These are phyloP conservation scores for Caranx ignobilis DNA, from an alignment of 2,113 vertebrate genomes.

Conservation along the genomic window DNA sequence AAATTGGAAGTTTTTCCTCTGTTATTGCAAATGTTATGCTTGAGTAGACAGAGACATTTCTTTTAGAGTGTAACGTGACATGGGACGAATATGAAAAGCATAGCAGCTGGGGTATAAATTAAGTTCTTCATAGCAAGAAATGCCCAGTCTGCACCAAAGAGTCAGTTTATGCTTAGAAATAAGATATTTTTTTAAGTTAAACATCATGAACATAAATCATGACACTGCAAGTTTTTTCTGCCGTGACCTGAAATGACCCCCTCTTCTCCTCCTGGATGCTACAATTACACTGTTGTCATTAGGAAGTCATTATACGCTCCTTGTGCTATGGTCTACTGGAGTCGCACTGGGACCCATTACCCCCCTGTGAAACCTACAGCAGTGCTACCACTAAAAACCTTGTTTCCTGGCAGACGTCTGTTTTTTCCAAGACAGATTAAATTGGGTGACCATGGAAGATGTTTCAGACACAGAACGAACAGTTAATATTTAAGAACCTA, in stretches of 20 bases:
- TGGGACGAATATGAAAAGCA: background rate
- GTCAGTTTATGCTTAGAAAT: background rate
- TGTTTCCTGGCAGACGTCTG: background rate
- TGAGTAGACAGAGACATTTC: background rate
- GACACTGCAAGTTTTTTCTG: background rate
- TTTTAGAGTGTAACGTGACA: background rate
- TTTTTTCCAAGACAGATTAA: constrained; percentile 19
- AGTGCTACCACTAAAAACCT: constrained; percentile 6
- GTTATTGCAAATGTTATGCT: background rate
- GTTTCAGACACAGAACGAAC: background rate
- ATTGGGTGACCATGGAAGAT: background rate
- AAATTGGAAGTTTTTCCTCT: background rate
- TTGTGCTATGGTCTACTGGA: constrained; percentile 46
- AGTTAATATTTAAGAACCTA: background rate
- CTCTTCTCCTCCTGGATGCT: background rate
- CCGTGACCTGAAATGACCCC: constrained; percentile 13
- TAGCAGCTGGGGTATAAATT: background rate
- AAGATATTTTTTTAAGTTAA: background rate
- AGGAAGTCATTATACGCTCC: constrained; percentile 49
- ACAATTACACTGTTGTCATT: constrained; percentile 46
- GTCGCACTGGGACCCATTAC: constrained; percentile 30
- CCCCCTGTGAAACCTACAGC: constrained; percentile 54
- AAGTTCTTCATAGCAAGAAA: background rate
- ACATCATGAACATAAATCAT: background rate
- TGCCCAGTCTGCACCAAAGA: background rate